Evolutionary conservation across 2,888 invertebrate genomes (phyloP).

Genomic region (Aspidapion aeneum): DNA sequence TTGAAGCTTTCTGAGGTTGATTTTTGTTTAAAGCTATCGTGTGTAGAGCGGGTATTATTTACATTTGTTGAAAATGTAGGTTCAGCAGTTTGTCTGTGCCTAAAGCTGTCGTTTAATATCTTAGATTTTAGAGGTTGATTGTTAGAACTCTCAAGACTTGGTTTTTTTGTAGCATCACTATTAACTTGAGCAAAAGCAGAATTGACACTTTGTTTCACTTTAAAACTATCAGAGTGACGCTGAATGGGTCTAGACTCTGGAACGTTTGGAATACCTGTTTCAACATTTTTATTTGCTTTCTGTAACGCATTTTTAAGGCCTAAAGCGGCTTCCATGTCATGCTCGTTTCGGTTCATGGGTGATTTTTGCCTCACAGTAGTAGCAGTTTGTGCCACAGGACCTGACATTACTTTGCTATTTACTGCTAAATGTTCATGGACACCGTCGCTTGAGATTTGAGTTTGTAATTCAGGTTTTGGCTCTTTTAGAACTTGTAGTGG

Average conservation of each 20-base stretch:
- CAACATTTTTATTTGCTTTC: too few species aligned
- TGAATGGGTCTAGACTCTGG: background rate
- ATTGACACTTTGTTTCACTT: background rate
- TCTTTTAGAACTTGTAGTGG: conserved; percentile 19
- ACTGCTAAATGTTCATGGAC: conserved; percentile 57
- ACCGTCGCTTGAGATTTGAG: conserved; percentile 41
- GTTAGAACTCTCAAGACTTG: background rate
- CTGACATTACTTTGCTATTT: conserved; percentile 69
- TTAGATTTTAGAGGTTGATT: too few species aligned
- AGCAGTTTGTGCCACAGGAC: conserved; percentile 69
- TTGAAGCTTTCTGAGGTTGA: conserved; percentile 5
- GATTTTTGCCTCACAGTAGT: conserved; percentile 55
- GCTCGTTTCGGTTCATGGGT: conserved; percentile 57
- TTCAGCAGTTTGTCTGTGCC: background rate
- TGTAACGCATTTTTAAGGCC: conserved; percentile 56
- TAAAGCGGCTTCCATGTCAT: conserved; percentile 53
- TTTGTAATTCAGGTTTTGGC: conserved; percentile 33
- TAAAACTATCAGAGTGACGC: background rate
- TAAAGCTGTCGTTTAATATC: background rate
- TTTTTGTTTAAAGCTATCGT: background rate
- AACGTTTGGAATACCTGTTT: background rate
- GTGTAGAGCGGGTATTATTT: background rate
- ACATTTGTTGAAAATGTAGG: background rate
- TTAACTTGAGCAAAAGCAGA: background rate
- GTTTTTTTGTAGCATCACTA: too few species aligned